Evolutionary conservation across 2,797 vertebrate species (phyloP).

Genomic region (Myiothlypis coronata): DNA sequence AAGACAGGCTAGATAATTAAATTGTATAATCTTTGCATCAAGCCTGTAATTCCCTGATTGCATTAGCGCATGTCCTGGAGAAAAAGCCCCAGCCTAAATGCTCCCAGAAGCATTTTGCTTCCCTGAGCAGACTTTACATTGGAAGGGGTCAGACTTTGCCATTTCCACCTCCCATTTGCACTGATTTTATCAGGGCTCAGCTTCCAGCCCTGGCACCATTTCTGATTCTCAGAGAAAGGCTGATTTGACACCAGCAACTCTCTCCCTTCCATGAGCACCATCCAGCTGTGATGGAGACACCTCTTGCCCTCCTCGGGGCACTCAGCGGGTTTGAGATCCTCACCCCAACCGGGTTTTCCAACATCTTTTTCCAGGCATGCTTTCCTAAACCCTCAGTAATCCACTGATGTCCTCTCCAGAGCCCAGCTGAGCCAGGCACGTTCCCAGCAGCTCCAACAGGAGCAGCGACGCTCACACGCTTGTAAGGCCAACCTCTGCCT

Average conservation of each 20-base stretch:
- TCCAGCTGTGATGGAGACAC: not conserved
- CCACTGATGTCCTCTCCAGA: not conserved
- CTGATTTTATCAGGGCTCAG: not conserved
- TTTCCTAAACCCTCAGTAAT: not conserved
- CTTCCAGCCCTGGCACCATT: not conserved
- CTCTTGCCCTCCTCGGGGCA: not conserved
- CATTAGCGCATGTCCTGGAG: not conserved
- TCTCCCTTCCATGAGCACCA: not conserved
- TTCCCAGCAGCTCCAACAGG: not conserved
- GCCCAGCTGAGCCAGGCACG: not conserved
- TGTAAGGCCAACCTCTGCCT: not conserved
- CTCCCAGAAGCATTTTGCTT: not conserved
- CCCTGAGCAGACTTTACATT: not conserved
- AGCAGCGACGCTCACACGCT: not conserved
- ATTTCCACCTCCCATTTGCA: not conserved
- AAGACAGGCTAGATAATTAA: slow-evolving; percentile 29
- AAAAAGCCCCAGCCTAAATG: not conserved
- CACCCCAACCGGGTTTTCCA: not conserved
- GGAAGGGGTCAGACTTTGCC: not conserved
- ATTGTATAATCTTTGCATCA: slow-evolving; percentile 24
- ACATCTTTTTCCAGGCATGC: fast-evolving
- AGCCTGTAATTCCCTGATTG: slow-evolving; percentile 26
- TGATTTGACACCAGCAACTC: not conserved
- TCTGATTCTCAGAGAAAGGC: not conserved
- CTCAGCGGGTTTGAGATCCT: not conserved